Conservation (phyloP, 2,797 vertebrate genomes). For the Lutjanus campechanus region DNA sequence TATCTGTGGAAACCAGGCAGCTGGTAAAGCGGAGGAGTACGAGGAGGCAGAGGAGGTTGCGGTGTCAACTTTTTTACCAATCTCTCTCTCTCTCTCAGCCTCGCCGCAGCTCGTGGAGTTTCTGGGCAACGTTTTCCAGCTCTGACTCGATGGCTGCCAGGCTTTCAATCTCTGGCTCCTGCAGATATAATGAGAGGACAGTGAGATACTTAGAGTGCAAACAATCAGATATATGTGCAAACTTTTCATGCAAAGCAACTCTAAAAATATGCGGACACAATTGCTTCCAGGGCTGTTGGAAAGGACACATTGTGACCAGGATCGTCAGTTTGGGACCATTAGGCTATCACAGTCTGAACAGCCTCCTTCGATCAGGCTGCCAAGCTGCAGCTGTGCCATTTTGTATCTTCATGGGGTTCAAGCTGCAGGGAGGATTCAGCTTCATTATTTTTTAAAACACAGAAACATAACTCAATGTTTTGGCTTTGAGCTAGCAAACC, state of each 20-base stretch:
- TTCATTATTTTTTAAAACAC: background rate
- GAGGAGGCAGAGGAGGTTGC: conserved; percentile 57
- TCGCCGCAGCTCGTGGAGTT: conserved; percentile 90
- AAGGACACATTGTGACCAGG: background rate
- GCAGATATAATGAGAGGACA: conserved; percentile 50
- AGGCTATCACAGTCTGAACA: background rate
- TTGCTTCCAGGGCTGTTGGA: background rate
- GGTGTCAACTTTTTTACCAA: conserved; percentile 36
- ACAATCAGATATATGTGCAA: conserved; percentile 4
- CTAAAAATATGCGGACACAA: conserved; percentile 5
- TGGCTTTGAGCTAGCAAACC: background rate
- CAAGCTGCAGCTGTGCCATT: conserved; percentile 1
- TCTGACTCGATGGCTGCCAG: conserved; percentile 95
- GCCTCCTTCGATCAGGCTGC: conserved; percentile 4
- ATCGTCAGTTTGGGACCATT: background rate
- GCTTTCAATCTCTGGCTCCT: conserved; percentile 93
- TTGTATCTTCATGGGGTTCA: background rate
- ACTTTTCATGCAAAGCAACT: background rate
- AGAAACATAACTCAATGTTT: background rate
- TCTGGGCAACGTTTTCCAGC: conserved; percentile 93
- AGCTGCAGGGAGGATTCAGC: background rate
- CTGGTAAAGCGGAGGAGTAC: conserved; percentile 72
- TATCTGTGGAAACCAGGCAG: conserved; percentile 69
- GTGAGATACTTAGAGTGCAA: conserved; percentile 9
- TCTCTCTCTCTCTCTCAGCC: conserved; percentile 70